A percentile compares a stretch with the other conserved stretches of the same genome.
These are phyloP conservation scores for Drosophila asahinai DNA, from an alignment of 1,140 invertebrate genomes.

Conservation along the genomic window DNA sequence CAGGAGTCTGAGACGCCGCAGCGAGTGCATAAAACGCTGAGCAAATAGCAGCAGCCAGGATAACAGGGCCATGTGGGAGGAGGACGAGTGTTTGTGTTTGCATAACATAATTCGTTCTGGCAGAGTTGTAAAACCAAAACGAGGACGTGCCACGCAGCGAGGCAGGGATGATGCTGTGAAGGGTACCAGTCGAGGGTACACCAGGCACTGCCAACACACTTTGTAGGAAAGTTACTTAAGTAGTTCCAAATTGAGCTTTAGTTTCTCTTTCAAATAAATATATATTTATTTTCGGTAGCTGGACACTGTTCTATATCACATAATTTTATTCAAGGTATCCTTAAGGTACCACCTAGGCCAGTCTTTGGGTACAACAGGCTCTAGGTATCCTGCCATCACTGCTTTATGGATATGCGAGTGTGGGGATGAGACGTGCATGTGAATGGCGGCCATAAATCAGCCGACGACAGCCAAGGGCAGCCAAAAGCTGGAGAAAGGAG, in stretches of 20 bases:
- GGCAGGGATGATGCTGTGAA: background rate
- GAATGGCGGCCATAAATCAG: conserved; percentile 61
- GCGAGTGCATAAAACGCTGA: conserved; percentile 60
- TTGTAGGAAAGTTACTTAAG: no score
- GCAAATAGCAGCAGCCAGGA: conserved; percentile 47
- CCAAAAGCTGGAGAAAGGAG: conserved; percentile 5
- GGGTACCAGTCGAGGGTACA: background rate
- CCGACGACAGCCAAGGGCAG: conserved; percentile 49
- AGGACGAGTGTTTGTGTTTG: conserved; percentile 42
- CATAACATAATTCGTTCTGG: conserved; percentile 62
- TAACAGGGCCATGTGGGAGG: conserved; percentile 23
- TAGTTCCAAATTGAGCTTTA: no score
- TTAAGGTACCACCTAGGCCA: background rate
- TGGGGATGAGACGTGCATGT: conserved; percentile 39
- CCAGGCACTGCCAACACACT: no score
- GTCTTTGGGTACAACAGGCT: background rate
- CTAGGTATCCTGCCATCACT: background rate
- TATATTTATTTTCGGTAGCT: no score
- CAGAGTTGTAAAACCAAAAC: conserved; percentile 60
- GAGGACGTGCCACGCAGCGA: conserved; percentile 30
- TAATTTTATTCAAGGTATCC: no score
- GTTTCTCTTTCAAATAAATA: no score
- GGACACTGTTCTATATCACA: no score
- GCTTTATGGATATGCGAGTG: background rate
- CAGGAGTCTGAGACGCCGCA: conserved; percentile 16